Conservation (phyloP, 1,140 invertebrate species). For the Ectropis grisescens region DNA sequence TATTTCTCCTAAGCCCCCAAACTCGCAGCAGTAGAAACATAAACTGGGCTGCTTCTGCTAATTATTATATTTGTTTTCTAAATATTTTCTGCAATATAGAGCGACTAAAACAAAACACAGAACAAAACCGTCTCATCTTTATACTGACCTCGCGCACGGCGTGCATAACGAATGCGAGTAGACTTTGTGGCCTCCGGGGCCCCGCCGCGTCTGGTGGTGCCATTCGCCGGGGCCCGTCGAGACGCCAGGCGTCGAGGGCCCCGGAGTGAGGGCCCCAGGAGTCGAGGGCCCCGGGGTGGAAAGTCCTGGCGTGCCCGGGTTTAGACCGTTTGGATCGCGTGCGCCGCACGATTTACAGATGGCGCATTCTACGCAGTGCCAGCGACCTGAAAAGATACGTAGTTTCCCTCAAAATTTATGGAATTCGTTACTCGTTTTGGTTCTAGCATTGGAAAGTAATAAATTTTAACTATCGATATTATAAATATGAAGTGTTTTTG, state of each 20-base stretch:
- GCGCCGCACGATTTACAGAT: slow-evolving; percentile 75
- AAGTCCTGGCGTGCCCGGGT: slow-evolving; percentile 3
- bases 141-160: slow-evolving; percentile 62
- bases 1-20: too few species aligned
- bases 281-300: not conserved
- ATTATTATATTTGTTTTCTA: too few species aligned
- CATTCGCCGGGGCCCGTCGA: slow-evolving; percentile 29
- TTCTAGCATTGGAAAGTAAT: too few species aligned
- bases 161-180: slow-evolving; percentile 68
- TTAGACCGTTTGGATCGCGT: slow-evolving; percentile 46
- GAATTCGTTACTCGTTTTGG: too few species aligned
- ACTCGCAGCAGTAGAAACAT: too few species aligned
- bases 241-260: not conserved
- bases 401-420: too few species aligned
- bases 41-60: too few species aligned
- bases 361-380: slow-evolving; percentile 89
- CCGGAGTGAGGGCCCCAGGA: slow-evolving; percentile 1
- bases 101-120: too few species aligned
- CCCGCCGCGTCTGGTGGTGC: slow-evolving; percentile 65
- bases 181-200: slow-evolving; percentile 56
- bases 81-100: too few species aligned
- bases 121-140: too few species aligned
- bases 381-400: slow-evolving; percentile 81
- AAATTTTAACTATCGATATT: too few species aligned
- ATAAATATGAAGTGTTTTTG: too few species aligned